phyloP scores from a whole-genome alignment of 1,140 invertebrate species.

The Batillaria attramentaria region DNA sequence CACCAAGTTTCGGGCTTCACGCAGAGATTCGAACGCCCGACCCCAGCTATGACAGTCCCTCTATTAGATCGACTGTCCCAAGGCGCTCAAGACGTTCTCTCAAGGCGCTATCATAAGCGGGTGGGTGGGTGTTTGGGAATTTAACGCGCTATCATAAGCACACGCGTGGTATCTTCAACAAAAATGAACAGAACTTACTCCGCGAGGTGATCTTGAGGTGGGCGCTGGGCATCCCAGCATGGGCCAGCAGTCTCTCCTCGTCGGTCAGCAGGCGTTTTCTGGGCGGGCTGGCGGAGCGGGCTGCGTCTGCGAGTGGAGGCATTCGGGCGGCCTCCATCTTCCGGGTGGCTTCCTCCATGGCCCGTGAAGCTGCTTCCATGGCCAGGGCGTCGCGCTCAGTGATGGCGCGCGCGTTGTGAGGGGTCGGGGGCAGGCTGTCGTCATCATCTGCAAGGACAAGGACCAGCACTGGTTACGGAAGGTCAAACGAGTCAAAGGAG shows the following conservation, averaged over 20 bases:
- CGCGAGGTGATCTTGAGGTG: slow-evolving; percentile 92
- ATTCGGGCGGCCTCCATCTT: slow-evolving; percentile 65
- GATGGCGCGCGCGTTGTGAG: slow-evolving; percentile 59
- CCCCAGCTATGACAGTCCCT: no score
- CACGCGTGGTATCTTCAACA: neutral
- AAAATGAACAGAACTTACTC: slow-evolving; percentile 76
- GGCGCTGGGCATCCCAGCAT: slow-evolving; percentile 77
- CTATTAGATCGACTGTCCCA: no score
- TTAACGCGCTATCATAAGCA: no score
- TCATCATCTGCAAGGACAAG: slow-evolving; percentile 51
- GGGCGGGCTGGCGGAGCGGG: slow-evolving; percentile 57
- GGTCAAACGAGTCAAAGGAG: no score
- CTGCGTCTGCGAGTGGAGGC: neutral
- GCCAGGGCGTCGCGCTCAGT: slow-evolving; percentile 70
- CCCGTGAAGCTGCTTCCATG: slow-evolving; percentile 70
- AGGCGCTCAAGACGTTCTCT: no score
- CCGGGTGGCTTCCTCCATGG: slow-evolving; percentile 69
- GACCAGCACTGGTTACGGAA: neutral
- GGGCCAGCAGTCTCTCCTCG: slow-evolving; percentile 69
- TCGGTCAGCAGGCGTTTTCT: slow-evolving; percentile 71
- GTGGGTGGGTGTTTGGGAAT: no score
- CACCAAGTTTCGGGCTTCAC: no score
- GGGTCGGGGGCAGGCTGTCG: slow-evolving; percentile 63
- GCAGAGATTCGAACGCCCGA: no score
- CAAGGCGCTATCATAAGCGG: no score